Conservation (phyloP, 2,113 vertebrate genomes). For the Cnemophilus loriae region DNA sequence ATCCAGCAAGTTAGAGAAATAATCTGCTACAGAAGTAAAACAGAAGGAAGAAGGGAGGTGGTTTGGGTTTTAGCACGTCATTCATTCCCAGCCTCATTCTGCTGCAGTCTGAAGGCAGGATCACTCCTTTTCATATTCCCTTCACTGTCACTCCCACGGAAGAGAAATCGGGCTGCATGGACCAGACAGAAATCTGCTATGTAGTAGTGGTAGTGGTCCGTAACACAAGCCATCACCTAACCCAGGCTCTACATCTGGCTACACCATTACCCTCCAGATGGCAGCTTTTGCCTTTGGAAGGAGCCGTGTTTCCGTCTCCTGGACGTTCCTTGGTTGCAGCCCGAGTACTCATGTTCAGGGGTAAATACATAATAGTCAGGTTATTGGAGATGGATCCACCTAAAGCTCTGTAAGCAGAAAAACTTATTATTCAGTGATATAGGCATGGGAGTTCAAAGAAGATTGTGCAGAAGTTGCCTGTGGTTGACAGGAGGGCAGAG, state of each 20-base stretch:
- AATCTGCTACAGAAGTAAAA: background rate
- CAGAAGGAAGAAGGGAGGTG: background rate
- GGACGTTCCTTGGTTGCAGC: background rate
- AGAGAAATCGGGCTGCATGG: background rate
- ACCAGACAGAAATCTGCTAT: background rate
- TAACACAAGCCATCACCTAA: background rate
- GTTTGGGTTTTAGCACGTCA: background rate
- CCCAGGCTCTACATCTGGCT: background rate
- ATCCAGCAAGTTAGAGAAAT: background rate
- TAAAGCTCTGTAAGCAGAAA: background rate
- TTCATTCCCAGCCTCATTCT: background rate
- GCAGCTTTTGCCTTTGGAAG: background rate
- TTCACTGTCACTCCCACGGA: rapidly evolving
- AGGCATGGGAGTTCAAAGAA: background rate
- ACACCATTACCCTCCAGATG: background rate
- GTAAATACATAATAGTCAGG: background rate
- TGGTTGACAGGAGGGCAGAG: background rate
- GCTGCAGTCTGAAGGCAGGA: background rate
- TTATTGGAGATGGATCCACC: background rate
- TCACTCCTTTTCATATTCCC: background rate
- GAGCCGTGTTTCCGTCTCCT: background rate
- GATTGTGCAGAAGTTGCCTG: background rate
- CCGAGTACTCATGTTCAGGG: background rate
- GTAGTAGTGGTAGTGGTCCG: rapidly evolving
- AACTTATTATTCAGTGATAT: background rate